Percentiles rank a stretch among this genome's conserved stretches.
These are phyloP conservation scores for Monochamus alternatus DNA, from an alignment of 2,888 invertebrate species.

Conservation along the genomic window DNA sequence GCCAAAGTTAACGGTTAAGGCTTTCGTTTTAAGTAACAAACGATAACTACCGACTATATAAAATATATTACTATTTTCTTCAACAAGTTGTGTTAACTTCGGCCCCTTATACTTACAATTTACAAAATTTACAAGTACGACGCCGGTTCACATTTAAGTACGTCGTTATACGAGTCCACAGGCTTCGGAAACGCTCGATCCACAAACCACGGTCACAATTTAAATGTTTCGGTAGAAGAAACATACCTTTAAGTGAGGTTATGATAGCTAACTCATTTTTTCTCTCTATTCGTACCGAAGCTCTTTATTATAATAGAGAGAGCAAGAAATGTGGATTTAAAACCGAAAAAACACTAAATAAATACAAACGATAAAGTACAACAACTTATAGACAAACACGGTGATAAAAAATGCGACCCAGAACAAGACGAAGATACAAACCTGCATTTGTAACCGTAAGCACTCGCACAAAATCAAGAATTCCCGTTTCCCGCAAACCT, in stretches of 20 bases:
- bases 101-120: constrained; percentile 18
- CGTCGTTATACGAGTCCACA: not conserved
- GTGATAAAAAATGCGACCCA: constrained; percentile 25
- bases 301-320: not conserved
- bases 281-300: not conserved
- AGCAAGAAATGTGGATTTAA: not conserved
- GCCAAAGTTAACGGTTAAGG: constrained; percentile 14
- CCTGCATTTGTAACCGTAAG: not conserved
- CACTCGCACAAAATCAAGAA: not conserved
- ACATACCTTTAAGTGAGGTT: no score
- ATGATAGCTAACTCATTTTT: not conserved
- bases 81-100: constrained; percentile 24
- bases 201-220: not conserved
- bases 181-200: not conserved
- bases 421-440: constrained; percentile 19
- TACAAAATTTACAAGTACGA: constrained; percentile 27
- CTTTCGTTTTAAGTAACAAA: not conserved
- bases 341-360: constrained; percentile 21
- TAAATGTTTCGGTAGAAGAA: not conserved
- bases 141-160: not conserved
- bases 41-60: constrained; percentile 6
- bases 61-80: constrained; percentile 14
- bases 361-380: constrained; percentile 23
- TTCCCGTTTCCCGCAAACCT: not conserved
- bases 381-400: constrained; percentile 16